These are phyloP conservation scores for Miltochrista miniata DNA, from an alignment of 2,888 invertebrate genomes.

Conservation along the genomic window DNA sequence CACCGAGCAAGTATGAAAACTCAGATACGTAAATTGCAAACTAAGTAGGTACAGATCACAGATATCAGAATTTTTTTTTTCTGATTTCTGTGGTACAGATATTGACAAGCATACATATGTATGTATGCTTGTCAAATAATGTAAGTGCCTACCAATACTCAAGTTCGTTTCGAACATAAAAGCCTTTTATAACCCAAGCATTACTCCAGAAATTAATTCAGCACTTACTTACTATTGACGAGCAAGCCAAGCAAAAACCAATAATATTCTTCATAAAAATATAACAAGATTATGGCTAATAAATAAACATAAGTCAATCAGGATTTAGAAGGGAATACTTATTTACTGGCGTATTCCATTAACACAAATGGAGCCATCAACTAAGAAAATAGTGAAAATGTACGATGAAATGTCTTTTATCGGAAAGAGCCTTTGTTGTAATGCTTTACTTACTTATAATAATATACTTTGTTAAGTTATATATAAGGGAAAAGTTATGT, in stretches of 20 bases:
- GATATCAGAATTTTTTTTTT: too few species aligned
- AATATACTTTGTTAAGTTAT: neutral
- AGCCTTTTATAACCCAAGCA: neutral
- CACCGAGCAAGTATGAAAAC: too few species aligned
- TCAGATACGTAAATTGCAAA: too few species aligned
- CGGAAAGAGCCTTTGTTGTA: slow-evolving; percentile 1
- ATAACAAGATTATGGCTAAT: slow-evolving; percentile 30
- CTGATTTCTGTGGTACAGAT: too few species aligned
- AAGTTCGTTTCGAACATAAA: neutral
- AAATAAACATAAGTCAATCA: slow-evolving; percentile 57
- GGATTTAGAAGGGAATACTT: slow-evolving; percentile 50
- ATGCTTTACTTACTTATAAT: slow-evolving; percentile 3
- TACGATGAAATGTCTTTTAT: slow-evolving; percentile 34
- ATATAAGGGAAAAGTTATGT: neutral
- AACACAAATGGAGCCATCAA: slow-evolving; percentile 55
- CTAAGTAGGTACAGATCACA: too few species aligned
- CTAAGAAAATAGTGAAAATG: slow-evolving; percentile 54
- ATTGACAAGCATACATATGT: too few species aligned
- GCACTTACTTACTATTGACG: slow-evolving; percentile 2
- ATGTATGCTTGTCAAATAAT: too few species aligned
- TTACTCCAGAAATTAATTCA: neutral
- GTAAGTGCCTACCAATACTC: neutral
- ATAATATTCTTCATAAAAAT: slow-evolving; percentile 17
- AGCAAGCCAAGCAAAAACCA: slow-evolving; percentile 4
- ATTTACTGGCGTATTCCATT: slow-evolving; percentile 59